These are phyloP conservation scores for Epinephelus moara DNA, from an alignment of 2,113 vertebrate species.

Conservation along the genomic window DNA sequence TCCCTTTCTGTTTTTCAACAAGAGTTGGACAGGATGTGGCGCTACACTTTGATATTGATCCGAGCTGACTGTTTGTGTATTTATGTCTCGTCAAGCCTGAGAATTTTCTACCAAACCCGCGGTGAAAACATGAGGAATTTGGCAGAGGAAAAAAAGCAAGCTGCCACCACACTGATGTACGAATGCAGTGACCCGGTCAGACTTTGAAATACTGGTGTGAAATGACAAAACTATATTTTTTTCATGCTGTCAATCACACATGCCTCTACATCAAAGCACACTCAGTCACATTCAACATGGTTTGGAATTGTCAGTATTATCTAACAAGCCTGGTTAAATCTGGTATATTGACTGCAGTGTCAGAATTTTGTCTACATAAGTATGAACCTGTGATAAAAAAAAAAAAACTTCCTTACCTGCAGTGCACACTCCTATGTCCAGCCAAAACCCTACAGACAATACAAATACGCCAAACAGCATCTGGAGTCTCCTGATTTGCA, in stretches of 20 bases:
- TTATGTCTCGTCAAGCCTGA: constrained; percentile 64
- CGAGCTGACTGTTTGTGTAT: constrained; percentile 70
- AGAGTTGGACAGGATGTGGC: constrained; percentile 77
- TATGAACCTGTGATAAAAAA: not conserved
- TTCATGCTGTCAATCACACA: not conserved
- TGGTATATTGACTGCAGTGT: not conserved
- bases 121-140: constrained; percentile 60
- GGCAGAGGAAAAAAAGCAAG: constrained; percentile 55
- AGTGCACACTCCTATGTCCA: constrained; percentile 61
- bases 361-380: not conserved
- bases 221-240: not conserved
- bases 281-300: not conserved
- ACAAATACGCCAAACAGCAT: constrained; percentile 56
- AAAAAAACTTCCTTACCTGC: constrained; percentile 72
- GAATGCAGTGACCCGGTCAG: constrained; percentile 56
- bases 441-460: constrained; percentile 51
- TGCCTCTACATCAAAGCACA: not conserved
- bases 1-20: constrained; percentile 63
- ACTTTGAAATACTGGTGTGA: constrained; percentile 18
- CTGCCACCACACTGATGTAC: constrained; percentile 47
- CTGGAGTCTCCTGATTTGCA: constrained; percentile 36
- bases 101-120: constrained; percentile 56
- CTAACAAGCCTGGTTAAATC: not conserved
- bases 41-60: constrained; percentile 74
- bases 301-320: not conserved